Evolutionary conservation across 2,888 invertebrate species (phyloP).

Genomic region (Cephus nigrinus): DNA sequence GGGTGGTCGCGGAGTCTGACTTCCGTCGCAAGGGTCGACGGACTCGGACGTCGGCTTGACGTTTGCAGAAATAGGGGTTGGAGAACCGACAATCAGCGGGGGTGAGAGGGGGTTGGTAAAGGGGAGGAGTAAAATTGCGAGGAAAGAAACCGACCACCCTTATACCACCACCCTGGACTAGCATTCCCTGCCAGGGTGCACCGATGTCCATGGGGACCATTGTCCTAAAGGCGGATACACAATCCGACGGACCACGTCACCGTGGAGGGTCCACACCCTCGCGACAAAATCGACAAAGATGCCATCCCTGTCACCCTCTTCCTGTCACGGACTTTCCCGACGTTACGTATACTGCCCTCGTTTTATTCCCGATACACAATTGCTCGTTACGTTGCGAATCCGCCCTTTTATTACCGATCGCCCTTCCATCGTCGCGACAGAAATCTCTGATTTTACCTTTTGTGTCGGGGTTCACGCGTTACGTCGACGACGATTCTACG

Average conservation of each 20-base stretch:
- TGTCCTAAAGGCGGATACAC: neutral
- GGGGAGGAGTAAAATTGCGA: neutral
- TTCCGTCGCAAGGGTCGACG: neutral
- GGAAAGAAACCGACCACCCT: neutral
- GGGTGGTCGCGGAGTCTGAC: neutral
- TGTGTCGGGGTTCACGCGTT: neutral
- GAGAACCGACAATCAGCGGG: neutral
- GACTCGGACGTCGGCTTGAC: neutral
- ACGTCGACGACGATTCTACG: neutral
- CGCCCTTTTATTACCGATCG: slow-evolving; percentile 41
- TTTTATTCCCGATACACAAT: slow-evolving; percentile 15
- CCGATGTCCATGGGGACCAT: neutral
- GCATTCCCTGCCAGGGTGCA: neutral
- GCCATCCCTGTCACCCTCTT: neutral
- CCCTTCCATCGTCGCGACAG: slow-evolving; percentile 14
- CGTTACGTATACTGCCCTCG: neutral
- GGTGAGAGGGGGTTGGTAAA: no score
- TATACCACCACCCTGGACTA: neutral
- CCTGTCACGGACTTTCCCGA: neutral
- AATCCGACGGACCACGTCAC: neutral
- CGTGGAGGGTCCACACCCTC: neutral
- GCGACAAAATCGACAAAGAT: neutral
- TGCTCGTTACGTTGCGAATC: slow-evolving; percentile 28
- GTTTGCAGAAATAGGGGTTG: neutral
- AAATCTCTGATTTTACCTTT: slow-evolving; percentile 31